A percentile compares a stretch with the other conserved stretches of the same genome.
Conservation (phyloP, 2,113 vertebrate genomes). For the Salvelinus sp. region DNA sequence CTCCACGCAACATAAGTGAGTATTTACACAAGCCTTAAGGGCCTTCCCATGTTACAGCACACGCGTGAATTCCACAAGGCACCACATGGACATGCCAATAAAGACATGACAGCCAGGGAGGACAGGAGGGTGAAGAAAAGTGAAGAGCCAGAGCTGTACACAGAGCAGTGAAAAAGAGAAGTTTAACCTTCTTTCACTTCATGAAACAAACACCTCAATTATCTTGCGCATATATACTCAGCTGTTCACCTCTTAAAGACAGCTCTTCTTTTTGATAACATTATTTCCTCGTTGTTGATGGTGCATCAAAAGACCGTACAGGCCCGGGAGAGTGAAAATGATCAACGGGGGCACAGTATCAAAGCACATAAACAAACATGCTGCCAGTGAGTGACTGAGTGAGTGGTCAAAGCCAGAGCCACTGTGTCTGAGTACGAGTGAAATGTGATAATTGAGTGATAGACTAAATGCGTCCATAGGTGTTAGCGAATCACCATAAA, state of each 20-base stretch:
- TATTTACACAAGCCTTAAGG: conserved; percentile 13
- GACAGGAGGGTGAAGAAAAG: not conserved
- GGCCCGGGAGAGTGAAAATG: not conserved
- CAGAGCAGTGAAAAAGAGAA: conserved; percentile 11
- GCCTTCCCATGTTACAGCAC: not conserved
- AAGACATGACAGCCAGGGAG: conserved; percentile 18
- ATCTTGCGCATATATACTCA: not conserved
- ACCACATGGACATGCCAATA: not conserved
- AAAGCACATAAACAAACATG: not conserved
- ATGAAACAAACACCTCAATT: conserved; percentile 7
- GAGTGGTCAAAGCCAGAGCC: not conserved
- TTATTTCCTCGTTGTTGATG: not conserved
- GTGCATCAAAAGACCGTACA: not conserved
- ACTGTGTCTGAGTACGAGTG: not conserved
- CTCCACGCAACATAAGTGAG: conserved; percentile 27
- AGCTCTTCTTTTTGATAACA: conserved; percentile 18
- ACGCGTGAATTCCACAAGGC: no score
- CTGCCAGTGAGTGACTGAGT: no score
- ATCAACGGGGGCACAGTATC: not conserved
- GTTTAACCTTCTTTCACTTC: not conserved
- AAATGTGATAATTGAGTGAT: no score
- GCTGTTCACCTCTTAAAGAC: conserved; percentile 11
- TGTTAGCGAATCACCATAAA: no score
- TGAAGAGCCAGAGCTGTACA: conserved; percentile 6
- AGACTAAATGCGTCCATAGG: no score